phyloP scores from a whole-genome alignment of 2,797 vertebrate genomes.

The Sternotherus odoratus region DNA sequence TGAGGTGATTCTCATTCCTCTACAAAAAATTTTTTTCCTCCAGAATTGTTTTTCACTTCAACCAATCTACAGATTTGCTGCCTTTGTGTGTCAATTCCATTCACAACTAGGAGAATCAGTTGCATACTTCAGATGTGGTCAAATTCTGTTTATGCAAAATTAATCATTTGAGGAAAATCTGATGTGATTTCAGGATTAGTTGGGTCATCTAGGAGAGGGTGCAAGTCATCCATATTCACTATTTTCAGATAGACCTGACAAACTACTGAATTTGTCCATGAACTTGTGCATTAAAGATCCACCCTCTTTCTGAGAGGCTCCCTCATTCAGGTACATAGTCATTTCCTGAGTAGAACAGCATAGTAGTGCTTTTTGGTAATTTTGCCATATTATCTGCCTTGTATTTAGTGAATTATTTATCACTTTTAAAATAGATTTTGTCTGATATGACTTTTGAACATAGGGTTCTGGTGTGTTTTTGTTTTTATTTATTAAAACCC shows the following conservation, averaged over 20 bases:
- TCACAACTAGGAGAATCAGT: neutral
- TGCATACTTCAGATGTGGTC: neutral
- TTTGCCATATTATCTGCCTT: neutral
- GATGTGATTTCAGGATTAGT: neutral
- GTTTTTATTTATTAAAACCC: neutral
- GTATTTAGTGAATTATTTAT: neutral
- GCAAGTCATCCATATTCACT: neutral
- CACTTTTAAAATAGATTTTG: constrained; percentile 4
- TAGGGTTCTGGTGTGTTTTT: neutral
- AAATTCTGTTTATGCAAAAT: neutral
- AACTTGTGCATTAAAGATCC: neutral
- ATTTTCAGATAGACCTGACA: neutral
- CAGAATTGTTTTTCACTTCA: neutral
- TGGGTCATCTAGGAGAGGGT: fast-evolving
- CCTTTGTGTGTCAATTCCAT: neutral
- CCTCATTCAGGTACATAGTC: neutral
- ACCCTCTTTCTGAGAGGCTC: neutral
- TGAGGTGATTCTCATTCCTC: neutral
- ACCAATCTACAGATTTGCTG: neutral
- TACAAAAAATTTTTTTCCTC: neutral
- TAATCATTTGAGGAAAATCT: neutral
- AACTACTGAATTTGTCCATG: too few relatives aligned
- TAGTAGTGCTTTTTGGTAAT: neutral
- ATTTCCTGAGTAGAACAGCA: neutral
- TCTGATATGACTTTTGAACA: neutral